Conservation (phyloP, 1,140 invertebrate species). For the Oscheius sp. region DNA sequence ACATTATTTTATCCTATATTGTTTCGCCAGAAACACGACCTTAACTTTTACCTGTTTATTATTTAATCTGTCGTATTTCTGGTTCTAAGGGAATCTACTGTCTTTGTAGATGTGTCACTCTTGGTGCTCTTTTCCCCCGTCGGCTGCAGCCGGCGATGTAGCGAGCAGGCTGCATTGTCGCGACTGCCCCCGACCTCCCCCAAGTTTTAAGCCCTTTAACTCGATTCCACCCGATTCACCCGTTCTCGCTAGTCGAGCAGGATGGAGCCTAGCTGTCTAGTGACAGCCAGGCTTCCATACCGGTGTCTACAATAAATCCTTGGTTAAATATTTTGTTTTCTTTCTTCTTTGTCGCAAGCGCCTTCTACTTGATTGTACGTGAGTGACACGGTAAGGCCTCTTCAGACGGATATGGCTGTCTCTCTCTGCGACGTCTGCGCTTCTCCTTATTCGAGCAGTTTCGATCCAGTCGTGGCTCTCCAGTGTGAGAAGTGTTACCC, state of each 20-base stretch:
- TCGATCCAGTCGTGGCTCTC: background rate
- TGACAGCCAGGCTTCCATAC: background rate
- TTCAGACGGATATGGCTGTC: too few relatives aligned
- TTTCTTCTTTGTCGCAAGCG: background rate
- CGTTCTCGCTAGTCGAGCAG: background rate
- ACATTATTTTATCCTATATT: too few relatives aligned
- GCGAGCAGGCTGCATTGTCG: conserved; percentile 2
- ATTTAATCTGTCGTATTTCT: too few relatives aligned
- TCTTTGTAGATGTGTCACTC: too few relatives aligned
- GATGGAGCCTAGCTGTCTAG: background rate
- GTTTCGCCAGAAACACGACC: too few relatives aligned
- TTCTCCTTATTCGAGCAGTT: background rate
- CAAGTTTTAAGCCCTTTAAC: background rate
- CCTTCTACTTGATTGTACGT: background rate
- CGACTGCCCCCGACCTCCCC: background rate
- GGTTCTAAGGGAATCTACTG: too few relatives aligned
- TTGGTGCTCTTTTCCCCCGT: background rate
- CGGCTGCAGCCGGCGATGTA: background rate
- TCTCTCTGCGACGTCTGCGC: background rate
- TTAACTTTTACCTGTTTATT: too few relatives aligned
- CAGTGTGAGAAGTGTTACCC: background rate
- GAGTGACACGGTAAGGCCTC: background rate
- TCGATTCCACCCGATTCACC: background rate
- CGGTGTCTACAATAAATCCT: background rate
- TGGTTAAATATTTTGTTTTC: background rate